Evolutionary conservation across 2,888 invertebrate genomes (phyloP).

Genomic region (Blastobasis adustella): DNA sequence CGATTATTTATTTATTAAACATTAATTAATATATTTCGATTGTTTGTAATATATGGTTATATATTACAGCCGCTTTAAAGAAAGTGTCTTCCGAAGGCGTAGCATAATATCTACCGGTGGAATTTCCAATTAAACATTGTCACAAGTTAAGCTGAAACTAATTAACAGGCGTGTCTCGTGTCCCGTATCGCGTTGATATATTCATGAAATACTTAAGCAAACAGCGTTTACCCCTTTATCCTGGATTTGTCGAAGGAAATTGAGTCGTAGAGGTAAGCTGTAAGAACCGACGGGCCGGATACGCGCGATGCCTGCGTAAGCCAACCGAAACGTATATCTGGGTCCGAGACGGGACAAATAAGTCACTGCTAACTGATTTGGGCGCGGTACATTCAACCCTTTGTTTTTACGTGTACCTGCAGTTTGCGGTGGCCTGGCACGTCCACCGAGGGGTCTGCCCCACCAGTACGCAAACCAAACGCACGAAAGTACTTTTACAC

Average conservation of each 20-base stretch:
- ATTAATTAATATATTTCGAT: no score
- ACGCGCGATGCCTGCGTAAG: slow-evolving; percentile 37
- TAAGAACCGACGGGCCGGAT: slow-evolving; percentile 33
- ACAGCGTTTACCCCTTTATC: slow-evolving; percentile 44
- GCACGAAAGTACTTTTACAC: no score
- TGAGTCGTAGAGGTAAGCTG: slow-evolving; percentile 48
- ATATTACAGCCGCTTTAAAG: no score
- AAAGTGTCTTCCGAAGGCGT: no score
- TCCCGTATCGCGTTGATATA: slow-evolving; percentile 20
- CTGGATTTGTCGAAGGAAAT: slow-evolving; percentile 54
- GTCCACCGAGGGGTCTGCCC: no score
- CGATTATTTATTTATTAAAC: no score
- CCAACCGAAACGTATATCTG: slow-evolving; percentile 27
- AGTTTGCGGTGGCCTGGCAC: no score
- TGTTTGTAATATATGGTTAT: no score
- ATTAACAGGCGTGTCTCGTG: slow-evolving; percentile 1
- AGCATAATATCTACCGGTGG: no score
- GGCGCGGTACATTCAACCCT: slow-evolving; percentile 1
- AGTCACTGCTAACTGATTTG: slow-evolving; percentile 16
- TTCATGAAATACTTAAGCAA: slow-evolving; percentile 40
- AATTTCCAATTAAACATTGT: no score
- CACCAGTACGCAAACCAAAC: no score
- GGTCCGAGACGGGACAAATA: slow-evolving; percentile 21
- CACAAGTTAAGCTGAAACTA: no score
- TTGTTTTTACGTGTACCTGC: background rate